Evolutionary conservation across 2,888 invertebrate genomes (phyloP), one percentile per base, ranked within the genome.

Genomic region (Cetonia aurata): DNA sequence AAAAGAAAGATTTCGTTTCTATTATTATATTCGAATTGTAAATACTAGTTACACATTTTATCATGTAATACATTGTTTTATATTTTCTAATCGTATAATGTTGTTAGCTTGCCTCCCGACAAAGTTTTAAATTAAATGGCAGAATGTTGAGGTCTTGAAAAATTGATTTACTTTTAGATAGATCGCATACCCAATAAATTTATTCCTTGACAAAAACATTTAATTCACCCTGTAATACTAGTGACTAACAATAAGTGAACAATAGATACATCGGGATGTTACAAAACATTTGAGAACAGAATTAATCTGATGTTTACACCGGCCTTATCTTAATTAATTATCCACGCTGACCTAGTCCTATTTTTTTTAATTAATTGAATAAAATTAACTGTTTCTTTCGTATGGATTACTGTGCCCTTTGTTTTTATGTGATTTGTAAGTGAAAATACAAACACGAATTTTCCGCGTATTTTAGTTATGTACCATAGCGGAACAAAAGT

Each of bases 311-410:
- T 52, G 62, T 50, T 37, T 65, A 65, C 62, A 37, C 62, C 12
- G 41, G 52, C 37, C 37, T 65, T 65, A 65, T 65, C 50, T 65
- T 52, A 65, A 65, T 65, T 65, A 50, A 65, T 65, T 65, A 65
- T 50, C 62, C 62, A 65, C 37, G 33, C 62, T 52, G 62, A 65
- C 62, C 62, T 65, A 65, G 62, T 50, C 62, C 62, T 65, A 65
- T 65, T 65, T 65, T 25, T 17, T 50, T 41, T 65, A 65, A 65
- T 41, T 65, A 65, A 65, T 50, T 65, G 50, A 46, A 17, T 50
- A 65, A 37, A 37, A 65, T 50, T 65, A 60, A 31, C 33, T 48
- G 31, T 46, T 48, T 60, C 33, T 60, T 37, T 37, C 50, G 50
- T 17, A 50, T 50, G 12, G 13, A 33, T 62, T 62, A 48, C 15